Evolutionary conservation across 2,113 vertebrate species (phyloP).

Genomic region (Brachyhypopomus occidentalis): DNA sequence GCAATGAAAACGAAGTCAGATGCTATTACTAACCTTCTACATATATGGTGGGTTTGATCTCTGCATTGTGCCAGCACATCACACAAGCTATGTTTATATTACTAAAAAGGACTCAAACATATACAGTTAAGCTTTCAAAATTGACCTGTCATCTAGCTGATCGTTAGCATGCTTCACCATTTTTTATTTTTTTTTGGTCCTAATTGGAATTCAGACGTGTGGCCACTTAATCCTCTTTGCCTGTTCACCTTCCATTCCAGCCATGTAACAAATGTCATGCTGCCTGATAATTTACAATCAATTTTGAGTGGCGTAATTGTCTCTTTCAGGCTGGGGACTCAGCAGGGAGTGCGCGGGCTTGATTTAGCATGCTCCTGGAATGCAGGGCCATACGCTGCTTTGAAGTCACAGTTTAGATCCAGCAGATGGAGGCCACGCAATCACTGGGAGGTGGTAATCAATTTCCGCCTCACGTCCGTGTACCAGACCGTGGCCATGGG

Average conservation of each 20-base stretch:
- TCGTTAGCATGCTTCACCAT: conserved; percentile 3
- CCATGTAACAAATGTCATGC: not conserved
- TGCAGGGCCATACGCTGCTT: conserved; percentile 55
- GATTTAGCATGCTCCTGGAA: conserved; percentile 67
- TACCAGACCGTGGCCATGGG: conserved; percentile 56
- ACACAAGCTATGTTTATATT: not conserved
- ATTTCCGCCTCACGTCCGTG: conserved; percentile 60
- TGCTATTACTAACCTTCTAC: not conserved
- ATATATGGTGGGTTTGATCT: not conserved
- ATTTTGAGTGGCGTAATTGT: conserved; percentile 54
- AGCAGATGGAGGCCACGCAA: conserved; percentile 72
- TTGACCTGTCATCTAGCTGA: not conserved
- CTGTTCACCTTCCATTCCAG: not conserved
- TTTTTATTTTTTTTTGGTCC: not conserved
- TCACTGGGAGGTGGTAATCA: conserved; percentile 73
- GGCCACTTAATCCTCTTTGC: conserved; percentile 6
- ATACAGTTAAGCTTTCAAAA: conserved; percentile 13
- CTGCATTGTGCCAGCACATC: not conserved
- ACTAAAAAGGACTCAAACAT: not conserved
- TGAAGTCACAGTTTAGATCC: conserved; percentile 75
- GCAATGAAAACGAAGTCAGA: not conserved
- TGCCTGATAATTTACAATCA: conserved; percentile 53
- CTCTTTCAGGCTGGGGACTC: conserved; percentile 56
- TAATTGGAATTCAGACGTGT: conserved; percentile 25
- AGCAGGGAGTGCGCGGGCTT: conserved; percentile 58